These are phyloP conservation scores for Lordiphosa andalusiaca DNA, from an alignment of 2,888 invertebrate genomes.

Conservation along the genomic window DNA sequence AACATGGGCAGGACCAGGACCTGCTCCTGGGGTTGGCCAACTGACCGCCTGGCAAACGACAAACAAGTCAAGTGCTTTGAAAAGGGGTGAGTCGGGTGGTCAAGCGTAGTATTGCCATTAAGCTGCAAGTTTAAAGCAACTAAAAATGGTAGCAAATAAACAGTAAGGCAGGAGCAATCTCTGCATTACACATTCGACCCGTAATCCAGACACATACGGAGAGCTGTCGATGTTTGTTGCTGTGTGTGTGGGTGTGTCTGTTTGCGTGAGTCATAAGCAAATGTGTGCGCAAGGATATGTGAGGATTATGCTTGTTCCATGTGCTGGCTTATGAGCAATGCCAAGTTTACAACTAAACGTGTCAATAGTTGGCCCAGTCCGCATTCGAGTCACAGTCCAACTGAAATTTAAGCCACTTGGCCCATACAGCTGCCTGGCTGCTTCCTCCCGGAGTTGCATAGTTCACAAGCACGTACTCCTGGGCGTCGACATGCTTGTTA, in stretches of 20 bases:
- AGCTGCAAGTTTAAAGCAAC: conserved; percentile 73
- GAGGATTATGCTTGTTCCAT: conserved; percentile 67
- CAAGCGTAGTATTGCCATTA: conserved; percentile 66
- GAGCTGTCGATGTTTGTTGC: conserved; percentile 43
- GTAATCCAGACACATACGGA: conserved; percentile 40
- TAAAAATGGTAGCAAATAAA: conserved; percentile 65
- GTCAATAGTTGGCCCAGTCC: conserved; percentile 53
- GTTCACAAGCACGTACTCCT: conserved; percentile 56
- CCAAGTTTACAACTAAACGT: conserved; percentile 67
- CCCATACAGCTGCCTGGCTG: conserved; percentile 11
- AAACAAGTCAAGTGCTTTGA: conserved; percentile 51
- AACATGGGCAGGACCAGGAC: conserved; percentile 29
- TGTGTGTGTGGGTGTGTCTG: conserved; percentile 19
- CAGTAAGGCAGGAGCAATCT: conserved; percentile 28
- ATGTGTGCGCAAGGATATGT: conserved; percentile 64
- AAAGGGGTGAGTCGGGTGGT: conserved; percentile 28
- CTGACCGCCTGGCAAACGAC: conserved; percentile 24
- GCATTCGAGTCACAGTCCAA: conserved; percentile 34
- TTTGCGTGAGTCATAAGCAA: conserved; percentile 59
- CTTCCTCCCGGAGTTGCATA: conserved; percentile 21
- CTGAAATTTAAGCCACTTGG: conserved; percentile 62
- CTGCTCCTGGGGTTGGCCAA: conserved; percentile 10
- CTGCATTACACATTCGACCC: conserved; percentile 52
- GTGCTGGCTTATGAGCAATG: conserved; percentile 60
- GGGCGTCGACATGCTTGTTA: conserved; percentile 63